Percentiles rank a stretch among this genome's conserved stretches.
These are phyloP conservation scores for Drymonia ruficornis DNA, from an alignment of 2,888 invertebrate genomes.

Conservation along the genomic window DNA sequence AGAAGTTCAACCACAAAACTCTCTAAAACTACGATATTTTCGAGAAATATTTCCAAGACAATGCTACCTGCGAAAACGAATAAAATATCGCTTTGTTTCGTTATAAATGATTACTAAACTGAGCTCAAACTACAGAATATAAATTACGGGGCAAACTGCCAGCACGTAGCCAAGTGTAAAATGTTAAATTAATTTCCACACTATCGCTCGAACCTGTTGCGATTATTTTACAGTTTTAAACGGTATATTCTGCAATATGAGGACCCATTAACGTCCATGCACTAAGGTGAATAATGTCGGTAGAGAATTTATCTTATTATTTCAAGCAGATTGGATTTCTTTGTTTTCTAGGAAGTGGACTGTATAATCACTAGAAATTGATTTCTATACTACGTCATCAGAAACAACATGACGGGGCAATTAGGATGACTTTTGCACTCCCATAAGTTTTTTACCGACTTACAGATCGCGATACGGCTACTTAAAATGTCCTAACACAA, in stretches of 20 bases:
- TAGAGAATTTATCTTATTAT: too few species aligned
- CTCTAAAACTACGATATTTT: conserved; percentile 1
- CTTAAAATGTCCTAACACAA: too few species aligned
- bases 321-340: too few species aligned
- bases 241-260: not conserved
- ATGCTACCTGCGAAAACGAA: conserved; percentile 5
- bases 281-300: too few species aligned
- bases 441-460: too few species aligned
- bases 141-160: conserved; percentile 36
- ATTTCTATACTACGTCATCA: too few species aligned
- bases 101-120: conserved; percentile 39
- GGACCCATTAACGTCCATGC: too few species aligned
- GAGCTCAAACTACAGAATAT: conserved; percentile 37
- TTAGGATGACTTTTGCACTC: too few species aligned
- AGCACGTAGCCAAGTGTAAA: conserved; percentile 34
- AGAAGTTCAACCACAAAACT: not conserved
- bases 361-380: too few species aligned
- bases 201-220: conserved; percentile 44
- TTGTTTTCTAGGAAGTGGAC: too few species aligned
- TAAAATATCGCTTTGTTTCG: conserved; percentile 32
- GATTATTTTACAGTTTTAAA: conserved; percentile 24
- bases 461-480: too few species aligned
- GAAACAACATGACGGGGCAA: too few species aligned
- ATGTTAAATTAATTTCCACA: conserved; percentile 44
- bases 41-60: conserved; percentile 4